Percentiles rank a stretch among this genome's conserved stretches.
These are phyloP conservation scores for Amblyopsis rosae DNA, from an alignment of 2,113 vertebrate genomes.

Conservation along the genomic window DNA sequence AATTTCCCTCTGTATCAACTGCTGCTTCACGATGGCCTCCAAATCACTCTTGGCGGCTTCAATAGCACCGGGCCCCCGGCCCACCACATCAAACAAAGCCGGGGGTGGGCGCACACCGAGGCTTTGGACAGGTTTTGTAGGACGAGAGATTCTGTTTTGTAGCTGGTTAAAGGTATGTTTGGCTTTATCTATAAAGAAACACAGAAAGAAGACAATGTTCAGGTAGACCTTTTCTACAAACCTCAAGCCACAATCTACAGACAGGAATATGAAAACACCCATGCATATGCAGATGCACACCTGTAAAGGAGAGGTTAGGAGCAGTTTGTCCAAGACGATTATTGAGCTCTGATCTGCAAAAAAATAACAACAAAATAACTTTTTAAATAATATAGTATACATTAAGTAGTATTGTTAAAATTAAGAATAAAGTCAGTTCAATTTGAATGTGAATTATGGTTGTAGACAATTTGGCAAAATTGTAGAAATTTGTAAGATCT, in stretches of 20 bases:
- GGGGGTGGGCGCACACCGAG: conserved; percentile 20
- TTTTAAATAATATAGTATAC: no score
- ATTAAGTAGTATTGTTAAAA: no score
- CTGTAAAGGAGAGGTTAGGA: conserved; percentile 16
- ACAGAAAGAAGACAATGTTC: background rate
- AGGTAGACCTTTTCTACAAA: background rate
- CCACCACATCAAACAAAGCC: conserved; percentile 38
- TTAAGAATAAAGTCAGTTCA: no score
- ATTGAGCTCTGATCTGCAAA: conserved; percentile 54
- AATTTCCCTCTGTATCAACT: conserved; percentile 41
- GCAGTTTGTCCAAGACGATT: conserved; percentile 44
- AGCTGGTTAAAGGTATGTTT: conserved; percentile 19
- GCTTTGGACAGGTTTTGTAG: background rate
- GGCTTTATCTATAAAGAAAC: conserved; percentile 37
- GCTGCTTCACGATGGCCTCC: conserved; percentile 37
- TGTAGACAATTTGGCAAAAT: background rate
- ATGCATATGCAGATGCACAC: conserved; percentile 19
- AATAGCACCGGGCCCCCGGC: conserved; percentile 3
- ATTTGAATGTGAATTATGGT: background rate
- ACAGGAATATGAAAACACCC: background rate
- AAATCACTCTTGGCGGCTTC: conserved; percentile 29
- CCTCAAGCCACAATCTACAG: background rate
- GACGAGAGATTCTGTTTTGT: background rate
- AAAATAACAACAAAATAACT: background rate
- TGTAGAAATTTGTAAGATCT: background rate